Percentiles rank a stretch among this genome's conserved stretches.
Conservation (phyloP, 2,797 vertebrate species). For the Leptatherina wallacei region DNA sequence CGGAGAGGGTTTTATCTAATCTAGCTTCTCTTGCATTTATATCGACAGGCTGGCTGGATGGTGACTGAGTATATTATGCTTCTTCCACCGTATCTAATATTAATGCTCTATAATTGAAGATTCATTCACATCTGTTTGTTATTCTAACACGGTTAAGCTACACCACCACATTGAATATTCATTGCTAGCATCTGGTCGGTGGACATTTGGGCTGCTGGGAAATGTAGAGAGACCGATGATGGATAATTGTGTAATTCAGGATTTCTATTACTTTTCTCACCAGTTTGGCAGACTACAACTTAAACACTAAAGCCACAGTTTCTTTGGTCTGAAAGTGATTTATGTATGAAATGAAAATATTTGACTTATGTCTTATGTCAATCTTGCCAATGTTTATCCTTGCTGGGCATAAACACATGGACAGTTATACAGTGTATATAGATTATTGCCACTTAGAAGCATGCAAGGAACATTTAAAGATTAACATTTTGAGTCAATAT, state of each 20-base stretch:
- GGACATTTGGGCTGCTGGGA: constrained; percentile 36
- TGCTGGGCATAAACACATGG: neutral
- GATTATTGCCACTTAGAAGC: neutral
- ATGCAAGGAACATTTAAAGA: neutral
- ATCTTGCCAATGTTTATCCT: neutral
- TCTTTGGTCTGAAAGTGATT: constrained; percentile 6
- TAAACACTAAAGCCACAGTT: neutral
- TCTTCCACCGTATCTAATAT: constrained; percentile 33
- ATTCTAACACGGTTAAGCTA: constrained; percentile 34
- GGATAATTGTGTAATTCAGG: constrained; percentile 13
- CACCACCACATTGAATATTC: constrained; percentile 60
- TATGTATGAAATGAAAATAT: neutral
- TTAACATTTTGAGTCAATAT: neutral
- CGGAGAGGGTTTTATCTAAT: constrained; percentile 5
- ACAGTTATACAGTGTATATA: neutral
- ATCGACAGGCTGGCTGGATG: neutral
- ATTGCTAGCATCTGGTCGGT: constrained; percentile 57
- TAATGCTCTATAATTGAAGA: constrained; percentile 30
- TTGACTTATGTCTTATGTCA: neutral
- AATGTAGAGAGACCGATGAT: constrained; percentile 17
- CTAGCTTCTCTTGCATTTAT: neutral
- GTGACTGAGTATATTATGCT: constrained; percentile 10
- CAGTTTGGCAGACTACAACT: constrained; percentile 4
- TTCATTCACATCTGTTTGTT: constrained; percentile 53
- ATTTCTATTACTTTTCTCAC: constrained; percentile 16